phyloP scores from a whole-genome alignment of 2,888 invertebrate genomes.

The Brachyopa scutellaris region DNA sequence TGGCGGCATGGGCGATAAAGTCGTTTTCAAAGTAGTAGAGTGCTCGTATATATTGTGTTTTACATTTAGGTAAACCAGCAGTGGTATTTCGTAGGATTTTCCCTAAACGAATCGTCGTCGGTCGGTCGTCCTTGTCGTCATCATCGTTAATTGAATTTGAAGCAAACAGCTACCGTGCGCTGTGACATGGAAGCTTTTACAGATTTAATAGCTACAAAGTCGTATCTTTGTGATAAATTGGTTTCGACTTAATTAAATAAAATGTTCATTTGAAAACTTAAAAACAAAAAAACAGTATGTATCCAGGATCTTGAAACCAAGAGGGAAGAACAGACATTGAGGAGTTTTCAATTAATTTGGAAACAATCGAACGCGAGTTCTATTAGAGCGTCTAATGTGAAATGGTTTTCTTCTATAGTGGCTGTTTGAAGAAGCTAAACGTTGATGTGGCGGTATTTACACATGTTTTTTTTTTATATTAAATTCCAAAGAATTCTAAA shows the following conservation, averaged over 20 bases:
- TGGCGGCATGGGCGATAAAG: slow-evolving; percentile 54
- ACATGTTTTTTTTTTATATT: too few species aligned
- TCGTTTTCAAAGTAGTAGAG: slow-evolving; percentile 27
- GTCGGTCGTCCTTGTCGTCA: too few species aligned
- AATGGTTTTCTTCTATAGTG: neutral
- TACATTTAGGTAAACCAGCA: slow-evolving; percentile 41
- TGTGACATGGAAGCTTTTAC: slow-evolving; percentile 36
- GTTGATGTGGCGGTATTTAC: too few species aligned
- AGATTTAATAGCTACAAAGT: slow-evolving; percentile 61
- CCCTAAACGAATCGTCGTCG: slow-evolving; percentile 47
- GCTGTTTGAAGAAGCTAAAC: too few species aligned
- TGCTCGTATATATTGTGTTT: slow-evolving; percentile 35
- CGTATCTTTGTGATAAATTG: slow-evolving; percentile 65
- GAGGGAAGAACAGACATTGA: neutral
- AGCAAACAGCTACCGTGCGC: slow-evolving; percentile 49
- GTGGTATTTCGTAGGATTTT: slow-evolving; percentile 48
- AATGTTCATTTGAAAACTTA: slow-evolving; percentile 45
- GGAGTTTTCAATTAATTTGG: slow-evolving; percentile 31
- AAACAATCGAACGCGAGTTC: neutral
- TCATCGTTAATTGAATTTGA: slow-evolving; percentile 70
- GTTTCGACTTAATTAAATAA: slow-evolving; percentile 72
- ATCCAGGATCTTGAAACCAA: neutral
- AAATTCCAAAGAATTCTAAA: too few species aligned
- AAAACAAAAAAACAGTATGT: neutral
- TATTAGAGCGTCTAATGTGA: too few species aligned